Evolutionary conservation across 2,888 invertebrate species (phyloP), one percentile per base, ranked within the genome.

Genomic region (Hirudinaria manillensis): DNA sequence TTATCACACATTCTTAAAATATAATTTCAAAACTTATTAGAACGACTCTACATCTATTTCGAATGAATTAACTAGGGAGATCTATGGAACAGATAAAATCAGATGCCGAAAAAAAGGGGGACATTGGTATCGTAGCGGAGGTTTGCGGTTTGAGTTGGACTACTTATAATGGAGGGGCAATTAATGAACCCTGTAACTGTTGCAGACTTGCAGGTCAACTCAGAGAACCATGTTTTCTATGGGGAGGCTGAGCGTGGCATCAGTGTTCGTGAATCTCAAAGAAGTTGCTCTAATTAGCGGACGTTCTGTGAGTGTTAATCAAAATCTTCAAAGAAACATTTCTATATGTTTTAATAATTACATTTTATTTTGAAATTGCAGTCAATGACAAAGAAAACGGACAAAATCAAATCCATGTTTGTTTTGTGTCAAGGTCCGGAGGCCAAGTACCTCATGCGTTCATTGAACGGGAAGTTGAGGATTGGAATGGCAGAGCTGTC

Each of bases 401-500:
- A 92, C 80, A 92, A 92, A 83, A 96, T 99, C 79, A 93, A 96
- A 82, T 89, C 91, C 0, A 88, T 99, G 84, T 92, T 97, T 83
- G 93, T 97, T 0, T 94, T 97, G 0, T 96, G 96, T 84, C 89
- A 92, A 70, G 88, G 90, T 77, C 82, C 83, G 19, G 97, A 98
- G 86, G 93, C 96, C 0, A 89, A 93, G 74, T 98, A 91, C 84
- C 88, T 98, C 24, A 93, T 96, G 74, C 88, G 97, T 79, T 94
- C 94, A 0, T 85, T 97, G 29, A 91, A 92, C 77, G 98, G 98
- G 38, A 99, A 98, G 86, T 87, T 99, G 75, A 89, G 99, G 70
- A 94, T 99, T 80, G 98, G 98, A 0, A 88, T 99, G 76, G 99
- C 98, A 0, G 99, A 99, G 83, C 96, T 97, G 86, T 96, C 96